Evolutionary conservation across 2,797 vertebrate species (phyloP).

Genomic region (Pseudochirops corinnae): DNA sequence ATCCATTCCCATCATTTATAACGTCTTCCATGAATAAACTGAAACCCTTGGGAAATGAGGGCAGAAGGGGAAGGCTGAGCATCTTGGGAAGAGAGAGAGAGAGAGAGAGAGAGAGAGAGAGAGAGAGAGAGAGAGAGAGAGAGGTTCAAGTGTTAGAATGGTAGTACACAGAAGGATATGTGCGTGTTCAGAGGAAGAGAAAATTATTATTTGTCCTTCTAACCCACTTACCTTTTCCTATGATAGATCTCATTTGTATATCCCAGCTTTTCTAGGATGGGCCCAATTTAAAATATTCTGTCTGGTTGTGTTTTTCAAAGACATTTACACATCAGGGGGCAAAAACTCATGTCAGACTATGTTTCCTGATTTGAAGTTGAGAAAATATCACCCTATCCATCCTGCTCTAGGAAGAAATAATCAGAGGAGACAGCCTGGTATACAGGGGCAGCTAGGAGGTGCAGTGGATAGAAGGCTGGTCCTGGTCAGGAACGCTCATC

Average conservation of each 20-base stretch:
- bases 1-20: not conserved
- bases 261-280: not conserved
- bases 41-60: constrained; percentile 14
- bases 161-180: not conserved
- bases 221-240: not conserved
- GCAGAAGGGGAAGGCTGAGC: constrained; percentile 2
- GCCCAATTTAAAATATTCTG: not conserved
- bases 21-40: not conserved
- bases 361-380: not conserved
- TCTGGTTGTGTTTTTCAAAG: not conserved
- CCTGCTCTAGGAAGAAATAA: not conserved
- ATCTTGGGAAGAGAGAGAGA: not conserved
- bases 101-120: not conserved
- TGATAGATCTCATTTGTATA: not conserved
- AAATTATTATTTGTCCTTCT: not conserved
- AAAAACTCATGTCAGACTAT: not conserved
- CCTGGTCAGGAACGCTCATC: not conserved
- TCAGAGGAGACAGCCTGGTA: not conserved
- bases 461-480: not conserved
- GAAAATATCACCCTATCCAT: not conserved
- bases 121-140: not conserved
- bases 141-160: not conserved
- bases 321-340: not conserved
- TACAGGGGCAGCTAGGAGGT: not conserved
- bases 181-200: not conserved